Base-by-base conservation (phyloP, 2,888 invertebrate genomes). In the Sthenelais limicola region DNA sequence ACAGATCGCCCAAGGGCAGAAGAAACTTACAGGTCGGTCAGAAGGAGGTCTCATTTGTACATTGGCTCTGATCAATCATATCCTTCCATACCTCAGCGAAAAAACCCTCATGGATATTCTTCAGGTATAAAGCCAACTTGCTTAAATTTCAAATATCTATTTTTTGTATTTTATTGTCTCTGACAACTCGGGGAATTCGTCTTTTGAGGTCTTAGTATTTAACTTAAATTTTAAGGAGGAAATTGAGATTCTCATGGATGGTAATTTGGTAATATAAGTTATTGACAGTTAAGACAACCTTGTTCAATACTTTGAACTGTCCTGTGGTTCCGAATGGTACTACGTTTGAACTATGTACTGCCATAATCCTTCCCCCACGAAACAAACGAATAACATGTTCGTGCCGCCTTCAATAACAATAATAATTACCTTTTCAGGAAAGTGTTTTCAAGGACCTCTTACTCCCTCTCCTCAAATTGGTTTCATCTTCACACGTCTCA, bases 361-460 rank as follows among this genome's bases (percentile, higher is more conserved):
- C n/a, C n/a, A n/a, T n/a, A n/a, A n/a, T n/a, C n/a, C 54, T 47
- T 32, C 2, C 15, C 21, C 49, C 21, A 5, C 12, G 28, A 5
- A n/a, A 28, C 26, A 56, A n/a, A 33, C 33, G n/a, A 58, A 28
- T 18, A 12, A 15, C 52, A 9, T 52, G 21, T 52, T 52, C 12
- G 2, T 52, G 26, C 52, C 3, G 52, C n/a, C 15, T 12, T 28
- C n/a, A 52, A 12, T 52, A 12, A 43, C 18, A 9, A 43, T 43
- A 12, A 43, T 43, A 12, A 43, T 43, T 43, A 12, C 43, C 18
- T 70, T 87, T 90, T 43, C 89, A 97, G 94, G 97, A 97, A 83
- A 92, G 92, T 0, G 91, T 98, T 73, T 90, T 97, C 26, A 93
- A 93, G 82, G 92, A 92, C 28, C 94, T 97, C 58, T 88, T 98